Conservation (phyloP, 2,888 invertebrate genomes). For the Anoncus sp. region DNA sequence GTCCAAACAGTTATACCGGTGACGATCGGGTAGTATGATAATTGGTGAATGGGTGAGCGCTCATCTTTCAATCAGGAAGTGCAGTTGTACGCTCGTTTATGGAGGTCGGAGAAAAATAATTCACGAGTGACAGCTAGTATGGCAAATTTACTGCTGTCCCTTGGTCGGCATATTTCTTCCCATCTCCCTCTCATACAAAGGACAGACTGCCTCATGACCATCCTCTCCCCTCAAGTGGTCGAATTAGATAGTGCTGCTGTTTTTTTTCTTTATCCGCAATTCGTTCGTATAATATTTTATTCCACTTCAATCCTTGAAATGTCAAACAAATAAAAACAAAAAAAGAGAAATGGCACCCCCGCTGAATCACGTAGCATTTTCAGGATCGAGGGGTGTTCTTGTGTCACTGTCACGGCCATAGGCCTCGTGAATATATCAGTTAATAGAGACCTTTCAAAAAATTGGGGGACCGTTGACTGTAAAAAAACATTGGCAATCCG, state of each 20-base stretch:
- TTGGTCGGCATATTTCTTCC: conserved; percentile 20
- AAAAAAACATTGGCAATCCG: conserved; percentile 42
- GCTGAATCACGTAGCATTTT: conserved; percentile 30
- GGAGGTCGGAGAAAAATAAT: conserved; percentile 24
- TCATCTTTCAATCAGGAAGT: conserved; percentile 42
- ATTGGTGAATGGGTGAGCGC: background rate
- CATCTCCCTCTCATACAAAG: conserved; percentile 1
- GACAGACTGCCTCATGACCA: background rate
- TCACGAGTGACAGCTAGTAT: conserved; percentile 17
- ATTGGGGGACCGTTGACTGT: conserved; percentile 42
- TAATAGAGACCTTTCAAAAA: conserved; percentile 39
- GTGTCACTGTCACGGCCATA: conserved; percentile 30
- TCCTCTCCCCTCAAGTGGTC: background rate
- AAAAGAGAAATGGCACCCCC: conserved; percentile 25
- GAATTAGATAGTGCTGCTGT: conserved; percentile 20
- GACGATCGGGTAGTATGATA: background rate
- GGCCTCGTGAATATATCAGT: conserved; percentile 56
- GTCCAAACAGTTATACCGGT: background rate
- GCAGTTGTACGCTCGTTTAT: conserved; percentile 4
- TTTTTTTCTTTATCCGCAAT: conserved; percentile 14
- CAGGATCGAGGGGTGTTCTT: conserved; percentile 24
- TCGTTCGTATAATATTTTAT: conserved; percentile 19
- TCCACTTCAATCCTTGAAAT: conserved; percentile 36
- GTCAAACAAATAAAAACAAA: conserved; percentile 27
- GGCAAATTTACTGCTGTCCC: conserved; percentile 15